Conservation (phyloP, 2,113 vertebrate genomes). For the Herpetotheres cachinnans region DNA sequence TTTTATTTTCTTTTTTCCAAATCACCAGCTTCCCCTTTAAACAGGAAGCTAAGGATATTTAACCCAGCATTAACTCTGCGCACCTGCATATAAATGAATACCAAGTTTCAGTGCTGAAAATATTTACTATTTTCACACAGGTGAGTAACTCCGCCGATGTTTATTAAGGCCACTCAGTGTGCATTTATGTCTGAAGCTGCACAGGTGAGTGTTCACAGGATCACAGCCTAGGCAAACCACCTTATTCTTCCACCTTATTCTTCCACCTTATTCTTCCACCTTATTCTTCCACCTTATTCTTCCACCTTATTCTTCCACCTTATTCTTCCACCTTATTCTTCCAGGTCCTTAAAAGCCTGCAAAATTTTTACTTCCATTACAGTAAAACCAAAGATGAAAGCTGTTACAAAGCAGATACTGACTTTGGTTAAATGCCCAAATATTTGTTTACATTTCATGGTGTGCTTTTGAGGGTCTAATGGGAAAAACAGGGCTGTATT, state of each 20-base stretch:
- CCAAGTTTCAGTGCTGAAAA: neutral
- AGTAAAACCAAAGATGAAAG: neutral
- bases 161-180: neutral
- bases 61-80: neutral
- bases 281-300: neutral
- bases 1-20: rapidly evolving
- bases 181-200: neutral
- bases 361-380: neutral
- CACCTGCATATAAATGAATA: neutral
- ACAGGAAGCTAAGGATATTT: neutral
- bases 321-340: neutral
- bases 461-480: neutral
- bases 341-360: neutral
- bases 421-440: neutral
- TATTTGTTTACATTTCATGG: neutral
- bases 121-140: neutral
- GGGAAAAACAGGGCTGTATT: neutral
- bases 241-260: neutral
- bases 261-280: too few species aligned
- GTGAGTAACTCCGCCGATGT: neutral
- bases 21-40: neutral
- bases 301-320: neutral
- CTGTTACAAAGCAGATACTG: neutral
- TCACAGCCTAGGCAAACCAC: neutral
- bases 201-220: neutral